phyloP scores from a whole-genome alignment of 2,888 invertebrate genomes.

The Erynnis tages region DNA sequence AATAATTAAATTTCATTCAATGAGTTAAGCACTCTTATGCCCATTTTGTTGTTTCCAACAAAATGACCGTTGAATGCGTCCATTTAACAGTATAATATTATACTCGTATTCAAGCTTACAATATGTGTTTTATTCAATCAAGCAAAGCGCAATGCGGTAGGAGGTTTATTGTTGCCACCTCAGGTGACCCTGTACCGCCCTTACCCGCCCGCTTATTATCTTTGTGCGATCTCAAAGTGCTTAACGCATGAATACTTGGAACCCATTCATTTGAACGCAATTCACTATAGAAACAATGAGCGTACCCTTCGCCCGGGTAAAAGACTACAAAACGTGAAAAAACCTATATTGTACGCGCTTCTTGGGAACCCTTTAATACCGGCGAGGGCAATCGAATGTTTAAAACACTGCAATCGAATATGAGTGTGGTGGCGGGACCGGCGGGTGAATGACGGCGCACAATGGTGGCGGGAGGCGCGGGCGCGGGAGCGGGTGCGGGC shows the following conservation, averaged over 20 bases:
- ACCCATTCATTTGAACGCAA: conserved; percentile 71
- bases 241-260: conserved; percentile 63
- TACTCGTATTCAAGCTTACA: no score
- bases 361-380: conserved; percentile 77
- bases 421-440: conserved; percentile 40
- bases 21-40: no score
- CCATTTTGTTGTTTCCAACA: no score
- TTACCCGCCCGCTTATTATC: conserved; percentile 70
- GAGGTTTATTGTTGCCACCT: conserved; percentile 69
- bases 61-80: no score
- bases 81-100: no score
- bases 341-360: conserved; percentile 61
- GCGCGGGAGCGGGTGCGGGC: conserved; percentile 44
- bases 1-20: no score
- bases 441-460: conserved; percentile 55
- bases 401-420: conserved; percentile 79
- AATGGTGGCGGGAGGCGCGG: conserved; percentile 27
- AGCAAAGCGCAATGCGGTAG: conserved; percentile 40
- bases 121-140: conserved; percentile 26
- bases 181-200: conserved; percentile 62
- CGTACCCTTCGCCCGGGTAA: conserved; percentile 72
- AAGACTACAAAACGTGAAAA: conserved; percentile 68
- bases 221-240: conserved; percentile 69
- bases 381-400: conserved; percentile 78
- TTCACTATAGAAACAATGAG: conserved; percentile 76